Percentiles rank a stretch among this genome's conserved stretches.
Conservation (phyloP, 1,140 invertebrate species). For the Neodiprion lecontei region DNA sequence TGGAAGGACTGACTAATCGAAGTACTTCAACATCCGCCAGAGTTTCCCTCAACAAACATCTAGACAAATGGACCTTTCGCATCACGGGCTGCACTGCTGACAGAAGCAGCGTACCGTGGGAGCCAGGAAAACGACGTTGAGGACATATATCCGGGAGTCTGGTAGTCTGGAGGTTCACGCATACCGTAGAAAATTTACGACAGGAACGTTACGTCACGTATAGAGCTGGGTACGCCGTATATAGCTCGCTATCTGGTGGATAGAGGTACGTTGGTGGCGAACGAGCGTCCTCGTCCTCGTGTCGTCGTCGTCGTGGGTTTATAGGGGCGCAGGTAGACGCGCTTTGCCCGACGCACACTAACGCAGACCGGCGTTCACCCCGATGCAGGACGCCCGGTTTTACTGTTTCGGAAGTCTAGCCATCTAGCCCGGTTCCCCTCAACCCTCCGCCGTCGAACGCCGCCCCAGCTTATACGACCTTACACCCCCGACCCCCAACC, state of each 20-base stretch:
- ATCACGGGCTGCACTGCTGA: too few species aligned
- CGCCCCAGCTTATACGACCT: slow-evolving; percentile 47
- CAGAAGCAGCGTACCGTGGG: not conserved
- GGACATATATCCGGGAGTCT: not conserved
- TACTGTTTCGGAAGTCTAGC: slow-evolving; percentile 57
- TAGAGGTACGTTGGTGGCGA: slow-evolving; percentile 26
- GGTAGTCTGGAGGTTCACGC: not conserved
- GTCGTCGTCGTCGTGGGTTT: slow-evolving; percentile 45
- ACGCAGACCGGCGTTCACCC: not conserved
- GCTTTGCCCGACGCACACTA: not conserved
- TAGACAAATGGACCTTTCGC: too few species aligned
- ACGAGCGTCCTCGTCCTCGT: not conserved
- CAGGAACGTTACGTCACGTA: not conserved
- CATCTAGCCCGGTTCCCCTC: slow-evolving; percentile 35
- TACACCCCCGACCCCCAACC: slow-evolving; percentile 31
- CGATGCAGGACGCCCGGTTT: slow-evolving; percentile 40
- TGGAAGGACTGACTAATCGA: too few species aligned
- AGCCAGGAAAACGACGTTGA: not conserved
- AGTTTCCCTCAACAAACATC: too few species aligned
- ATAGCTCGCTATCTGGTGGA: slow-evolving; percentile 11
- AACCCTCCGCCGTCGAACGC: slow-evolving; percentile 13
- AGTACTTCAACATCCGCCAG: too few species aligned
- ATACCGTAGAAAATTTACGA: slow-evolving; percentile 8
- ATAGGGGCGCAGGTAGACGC: slow-evolving; percentile 36
- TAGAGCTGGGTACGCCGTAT: not conserved